Evolutionary conservation across 2,888 invertebrate genomes (phyloP).

Genomic region (Isoperla grammatica): DNA sequence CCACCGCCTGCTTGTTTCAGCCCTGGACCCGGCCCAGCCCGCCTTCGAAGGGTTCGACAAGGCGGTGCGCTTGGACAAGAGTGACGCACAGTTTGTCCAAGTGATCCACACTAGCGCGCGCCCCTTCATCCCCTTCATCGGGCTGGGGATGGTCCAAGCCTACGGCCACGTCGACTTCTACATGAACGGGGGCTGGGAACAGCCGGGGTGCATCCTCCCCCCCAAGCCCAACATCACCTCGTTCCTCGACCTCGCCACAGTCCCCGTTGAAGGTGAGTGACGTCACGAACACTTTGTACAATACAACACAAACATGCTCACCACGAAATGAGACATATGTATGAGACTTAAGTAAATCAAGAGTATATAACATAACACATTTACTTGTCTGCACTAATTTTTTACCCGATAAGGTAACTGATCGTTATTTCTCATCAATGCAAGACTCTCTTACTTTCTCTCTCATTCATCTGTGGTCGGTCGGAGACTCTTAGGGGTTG

Average conservation of each 20-base stretch:
- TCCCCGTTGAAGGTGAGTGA: conserved; percentile 16
- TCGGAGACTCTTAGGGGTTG: no score
- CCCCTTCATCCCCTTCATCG: conserved; percentile 47
- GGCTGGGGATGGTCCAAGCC: conserved; percentile 53
- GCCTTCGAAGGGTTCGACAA: conserved; percentile 49
- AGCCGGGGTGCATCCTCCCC: conserved; percentile 52
- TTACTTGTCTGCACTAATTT: no score
- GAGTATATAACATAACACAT: no score
- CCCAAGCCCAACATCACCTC: conserved; percentile 2
- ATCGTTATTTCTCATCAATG: no score
- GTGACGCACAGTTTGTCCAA: conserved; percentile 56
- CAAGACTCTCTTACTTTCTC: no score
- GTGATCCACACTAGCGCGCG: conserved; percentile 57
- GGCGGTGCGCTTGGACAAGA: conserved; percentile 48
- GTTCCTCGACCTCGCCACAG: not conserved
- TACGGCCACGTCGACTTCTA: conserved; percentile 60
- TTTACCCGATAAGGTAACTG: no score
- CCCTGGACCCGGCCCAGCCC: conserved; percentile 59
- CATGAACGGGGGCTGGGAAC: conserved; percentile 60
- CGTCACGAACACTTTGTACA: no score
- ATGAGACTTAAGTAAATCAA: no score
- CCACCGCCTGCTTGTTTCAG: conserved; percentile 43
- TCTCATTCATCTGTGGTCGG: no score
- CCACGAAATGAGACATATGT: no score
- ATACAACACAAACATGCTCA: no score